Evolutionary conservation across 2,113 vertebrate genomes (phyloP).

Genomic region (Channa maculata): DNA sequence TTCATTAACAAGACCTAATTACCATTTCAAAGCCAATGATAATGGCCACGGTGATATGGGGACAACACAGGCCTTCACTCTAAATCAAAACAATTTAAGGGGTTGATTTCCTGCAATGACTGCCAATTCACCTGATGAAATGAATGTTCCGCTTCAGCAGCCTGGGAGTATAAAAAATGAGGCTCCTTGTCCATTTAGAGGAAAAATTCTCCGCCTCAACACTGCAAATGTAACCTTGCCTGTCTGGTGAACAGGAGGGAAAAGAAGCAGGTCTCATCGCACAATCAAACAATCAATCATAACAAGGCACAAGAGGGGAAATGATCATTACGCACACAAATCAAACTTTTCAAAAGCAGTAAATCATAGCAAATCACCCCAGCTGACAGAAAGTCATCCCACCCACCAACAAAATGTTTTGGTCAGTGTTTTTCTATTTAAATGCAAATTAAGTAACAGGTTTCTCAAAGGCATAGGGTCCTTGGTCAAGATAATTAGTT

Average conservation of each 20-base stretch:
- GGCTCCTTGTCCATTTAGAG: conserved; percentile 35
- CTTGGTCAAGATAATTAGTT: conserved; percentile 43
- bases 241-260: conserved; percentile 26
- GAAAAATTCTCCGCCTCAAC: not conserved
- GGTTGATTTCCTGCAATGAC: conserved; percentile 62
- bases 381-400: conserved; percentile 45
- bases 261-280: conserved; percentile 1
- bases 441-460: conserved; percentile 76
- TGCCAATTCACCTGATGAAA: conserved; percentile 61
- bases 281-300: conserved; percentile 54
- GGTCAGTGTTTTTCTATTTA: conserved; percentile 77
- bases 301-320: conserved; percentile 39
- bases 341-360: conserved; percentile 58
- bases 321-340: conserved; percentile 51
- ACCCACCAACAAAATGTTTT: conserved; percentile 50
- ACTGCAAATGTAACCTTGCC: conserved; percentile 15
- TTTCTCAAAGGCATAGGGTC: conserved; percentile 37
- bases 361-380: conserved; percentile 64
- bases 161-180: conserved; percentile 23
- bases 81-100: conserved; percentile 72
- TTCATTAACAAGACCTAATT: conserved; percentile 68
- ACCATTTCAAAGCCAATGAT: conserved; percentile 66
- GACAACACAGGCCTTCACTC: conserved; percentile 48
- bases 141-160: conserved; percentile 61
- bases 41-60: conserved; percentile 44